Conservation (phyloP, 2,888 invertebrate genomes). For the Minunthozetes semirufus region DNA sequence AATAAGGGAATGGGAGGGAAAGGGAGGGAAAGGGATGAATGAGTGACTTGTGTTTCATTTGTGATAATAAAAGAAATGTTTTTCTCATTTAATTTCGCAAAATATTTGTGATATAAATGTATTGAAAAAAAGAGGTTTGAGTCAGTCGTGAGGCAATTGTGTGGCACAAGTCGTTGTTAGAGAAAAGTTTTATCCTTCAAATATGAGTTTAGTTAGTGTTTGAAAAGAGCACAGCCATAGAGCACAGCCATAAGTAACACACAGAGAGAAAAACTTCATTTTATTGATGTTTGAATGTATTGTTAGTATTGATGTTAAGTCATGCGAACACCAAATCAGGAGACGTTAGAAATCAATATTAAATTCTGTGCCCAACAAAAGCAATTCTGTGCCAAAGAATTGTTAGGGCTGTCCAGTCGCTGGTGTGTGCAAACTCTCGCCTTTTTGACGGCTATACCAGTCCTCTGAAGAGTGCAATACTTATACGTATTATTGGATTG, state of each 20-base stretch:
- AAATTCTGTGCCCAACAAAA: background rate
- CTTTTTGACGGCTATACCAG: too few relatives aligned
- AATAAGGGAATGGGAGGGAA: too few relatives aligned
- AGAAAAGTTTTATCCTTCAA: background rate
- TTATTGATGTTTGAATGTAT: constrained; percentile 27
- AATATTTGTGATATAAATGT: too few relatives aligned
- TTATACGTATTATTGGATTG: too few relatives aligned
- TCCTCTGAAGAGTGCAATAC: too few relatives aligned
- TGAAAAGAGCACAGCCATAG: background rate
- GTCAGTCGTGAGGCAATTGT: background rate
- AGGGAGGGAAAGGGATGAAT: too few relatives aligned
- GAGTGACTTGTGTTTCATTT: too few relatives aligned
- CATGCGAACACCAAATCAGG: constrained; percentile 13
- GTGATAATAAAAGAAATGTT: too few relatives aligned
- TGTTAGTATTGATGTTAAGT: constrained; percentile 15
- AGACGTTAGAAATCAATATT: background rate
- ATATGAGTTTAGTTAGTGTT: background rate
- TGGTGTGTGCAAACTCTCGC: background rate
- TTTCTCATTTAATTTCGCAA: too few relatives aligned
- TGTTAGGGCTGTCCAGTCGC: background rate
- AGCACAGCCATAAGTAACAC: too few relatives aligned
- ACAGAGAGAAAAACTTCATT: background rate
- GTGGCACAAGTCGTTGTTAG: background rate
- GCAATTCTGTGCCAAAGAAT: too few relatives aligned
- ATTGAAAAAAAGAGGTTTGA: background rate